These are phyloP conservation scores for Chloroceryle aenea DNA, from an alignment of 2,113 vertebrate species.

Conservation along the genomic window DNA sequence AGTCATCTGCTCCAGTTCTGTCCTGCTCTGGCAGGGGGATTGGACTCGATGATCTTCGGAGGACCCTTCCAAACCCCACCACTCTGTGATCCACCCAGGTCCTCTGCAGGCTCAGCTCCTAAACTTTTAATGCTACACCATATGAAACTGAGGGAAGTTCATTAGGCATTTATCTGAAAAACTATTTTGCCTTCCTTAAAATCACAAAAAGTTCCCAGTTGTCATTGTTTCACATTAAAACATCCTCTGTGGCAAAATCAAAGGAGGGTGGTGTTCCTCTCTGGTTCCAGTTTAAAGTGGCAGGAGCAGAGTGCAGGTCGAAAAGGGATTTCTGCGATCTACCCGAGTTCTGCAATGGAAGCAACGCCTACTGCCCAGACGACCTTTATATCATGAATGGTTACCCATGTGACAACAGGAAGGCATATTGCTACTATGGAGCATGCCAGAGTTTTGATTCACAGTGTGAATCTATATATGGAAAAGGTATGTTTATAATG, in stretches of 20 bases:
- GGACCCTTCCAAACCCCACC: too few relatives aligned
- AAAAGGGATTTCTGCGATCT: conserved; percentile 82
- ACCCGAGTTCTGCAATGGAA: conserved; percentile 85
- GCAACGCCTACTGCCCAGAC: conserved; percentile 74
- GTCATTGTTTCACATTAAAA: not conserved
- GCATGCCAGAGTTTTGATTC: conserved; percentile 85
- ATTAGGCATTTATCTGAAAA: not conserved
- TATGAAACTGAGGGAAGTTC: not conserved
- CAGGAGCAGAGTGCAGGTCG: conserved; percentile 79
- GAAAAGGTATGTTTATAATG: conserved; percentile 70
- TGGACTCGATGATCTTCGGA: too few relatives aligned
- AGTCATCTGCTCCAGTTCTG: too few relatives aligned
- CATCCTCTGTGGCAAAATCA: not conserved
- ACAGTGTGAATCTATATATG: conserved; percentile 84
- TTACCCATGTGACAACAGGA: conserved; percentile 69
- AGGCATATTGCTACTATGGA: conserved; percentile 86
- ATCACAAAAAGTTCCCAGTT: not conserved
- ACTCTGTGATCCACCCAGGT: too few relatives aligned
- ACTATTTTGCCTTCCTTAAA: not conserved
- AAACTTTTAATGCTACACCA: not conserved
- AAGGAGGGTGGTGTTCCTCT: not conserved
- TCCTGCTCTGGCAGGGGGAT: too few relatives aligned
- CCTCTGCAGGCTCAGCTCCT: not conserved
- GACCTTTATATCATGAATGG: conserved; percentile 87
- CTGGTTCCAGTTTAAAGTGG: conserved; percentile 77